Percentiles rank a stretch among this genome's conserved stretches.
Evolutionary conservation across 2,888 invertebrate species (phyloP).

Genomic region (Lasioglossum oenotherae): DNA sequence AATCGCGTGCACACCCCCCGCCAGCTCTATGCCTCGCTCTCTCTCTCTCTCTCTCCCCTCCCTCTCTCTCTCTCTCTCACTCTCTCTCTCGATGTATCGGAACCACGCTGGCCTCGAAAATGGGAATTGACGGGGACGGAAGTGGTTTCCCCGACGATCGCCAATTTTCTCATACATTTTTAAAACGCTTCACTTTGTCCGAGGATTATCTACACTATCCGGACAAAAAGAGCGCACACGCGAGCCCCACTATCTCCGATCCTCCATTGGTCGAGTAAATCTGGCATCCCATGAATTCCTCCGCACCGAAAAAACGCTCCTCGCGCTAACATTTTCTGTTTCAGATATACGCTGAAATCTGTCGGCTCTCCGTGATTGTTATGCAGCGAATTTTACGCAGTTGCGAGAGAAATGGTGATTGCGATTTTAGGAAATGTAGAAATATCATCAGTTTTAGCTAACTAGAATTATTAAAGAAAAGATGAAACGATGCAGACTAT

Average conservation of each 20-base stretch:
- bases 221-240: neutral
- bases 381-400: neutral
- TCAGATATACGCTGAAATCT: neutral
- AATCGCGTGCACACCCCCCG: conserved; percentile 28
- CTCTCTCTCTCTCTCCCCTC: too few species aligned
- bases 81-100: neutral
- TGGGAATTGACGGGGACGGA: neutral
- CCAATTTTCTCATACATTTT: conserved; percentile 5
- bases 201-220: neutral
- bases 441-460: neutral
- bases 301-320: neutral
- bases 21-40: neutral
- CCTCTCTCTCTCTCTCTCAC: too few species aligned
- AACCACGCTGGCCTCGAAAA: conserved; percentile 8
- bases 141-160: neutral
- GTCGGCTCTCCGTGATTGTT: too few species aligned
- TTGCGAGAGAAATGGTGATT: too few species aligned
- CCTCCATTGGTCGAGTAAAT: neutral
- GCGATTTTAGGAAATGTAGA: neutral
- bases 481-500: neutral
- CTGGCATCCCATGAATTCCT: neutral
- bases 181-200: neutral
- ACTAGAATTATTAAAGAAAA: neutral
- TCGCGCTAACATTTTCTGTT: neutral
- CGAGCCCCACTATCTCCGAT: neutral